A percentile compares a stretch with the other conserved stretches of the same genome.
Evolutionary conservation across 2,888 invertebrate species (phyloP).

Genomic region (Desoria tigrina): DNA sequence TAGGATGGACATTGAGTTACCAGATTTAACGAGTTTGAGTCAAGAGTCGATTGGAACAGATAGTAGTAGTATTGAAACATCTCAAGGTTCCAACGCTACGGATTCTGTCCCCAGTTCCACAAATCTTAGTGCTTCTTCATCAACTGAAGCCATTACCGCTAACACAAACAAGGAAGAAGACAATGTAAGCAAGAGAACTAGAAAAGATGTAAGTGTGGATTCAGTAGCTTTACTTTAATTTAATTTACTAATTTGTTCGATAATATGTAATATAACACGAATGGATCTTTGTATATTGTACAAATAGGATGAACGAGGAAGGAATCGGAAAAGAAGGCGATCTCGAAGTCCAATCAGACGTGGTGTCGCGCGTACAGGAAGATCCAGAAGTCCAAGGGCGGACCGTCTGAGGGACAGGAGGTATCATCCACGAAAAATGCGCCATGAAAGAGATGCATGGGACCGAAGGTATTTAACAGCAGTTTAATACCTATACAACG

Average conservation of each 20-base stretch:
- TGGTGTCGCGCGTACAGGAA: conserved; percentile 41
- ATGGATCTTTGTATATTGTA: background rate
- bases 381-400: conserved; percentile 54
- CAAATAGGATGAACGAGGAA: conserved; percentile 48
- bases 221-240: background rate
- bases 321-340: conserved; percentile 31
- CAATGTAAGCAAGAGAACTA: background rate
- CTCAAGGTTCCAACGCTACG: background rate
- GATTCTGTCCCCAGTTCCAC: too few species aligned
- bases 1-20: background rate
- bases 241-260: too few species aligned
- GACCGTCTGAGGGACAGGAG: conserved; percentile 55
- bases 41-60: conserved; percentile 6
- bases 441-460: conserved; percentile 42
- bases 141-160: too few species aligned
- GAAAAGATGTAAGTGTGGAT: conserved; percentile 7
- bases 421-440: conserved; percentile 35
- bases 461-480: conserved; percentile 47
- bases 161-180: background rate
- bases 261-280: background rate
- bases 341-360: conserved; percentile 24
- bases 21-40: conserved; percentile 15
- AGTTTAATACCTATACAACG: too few species aligned
- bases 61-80: background rate
- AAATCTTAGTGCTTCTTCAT: too few species aligned